Evolutionary conservation across 2,888 invertebrate genomes (phyloP).

Genomic region (Diachrysia chrysitis): DNA sequence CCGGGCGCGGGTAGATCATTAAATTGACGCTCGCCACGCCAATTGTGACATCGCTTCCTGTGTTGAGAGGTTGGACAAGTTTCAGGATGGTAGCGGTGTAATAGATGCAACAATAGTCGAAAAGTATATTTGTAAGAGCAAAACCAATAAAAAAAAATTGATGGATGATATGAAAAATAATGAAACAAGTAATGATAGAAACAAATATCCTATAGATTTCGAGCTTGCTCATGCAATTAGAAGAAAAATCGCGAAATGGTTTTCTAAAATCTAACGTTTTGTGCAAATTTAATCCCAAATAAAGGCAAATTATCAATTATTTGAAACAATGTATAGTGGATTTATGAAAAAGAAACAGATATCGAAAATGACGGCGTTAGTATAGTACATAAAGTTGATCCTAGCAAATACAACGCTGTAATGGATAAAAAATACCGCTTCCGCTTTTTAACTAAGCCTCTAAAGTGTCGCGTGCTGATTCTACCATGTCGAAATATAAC

Average conservation of each 20-base stretch:
- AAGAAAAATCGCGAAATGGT: too few relatives aligned
- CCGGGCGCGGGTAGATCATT: slow-evolving; percentile 81
- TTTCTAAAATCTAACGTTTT: too few relatives aligned
- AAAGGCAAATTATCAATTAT: too few relatives aligned
- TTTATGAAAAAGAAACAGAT: too few relatives aligned
- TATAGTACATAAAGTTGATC: neutral
- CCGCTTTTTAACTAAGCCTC: slow-evolving; percentile 38
- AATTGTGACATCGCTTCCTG: slow-evolving; percentile 87
- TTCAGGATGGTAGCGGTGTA: slow-evolving; percentile 49
- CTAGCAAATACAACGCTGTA: neutral
- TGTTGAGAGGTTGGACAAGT: slow-evolving; percentile 65
- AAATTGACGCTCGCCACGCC: slow-evolving; percentile 85
- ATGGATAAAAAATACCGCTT: slow-evolving; percentile 35
- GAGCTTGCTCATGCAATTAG: too few relatives aligned
- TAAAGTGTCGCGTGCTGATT: slow-evolving; percentile 74
- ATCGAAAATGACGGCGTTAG: too few relatives aligned
- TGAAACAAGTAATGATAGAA: too few relatives aligned
- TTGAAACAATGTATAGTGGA: too few relatives aligned
- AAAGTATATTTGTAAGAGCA: too few relatives aligned
- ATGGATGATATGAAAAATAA: neutral
- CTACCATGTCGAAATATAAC: slow-evolving; percentile 73
- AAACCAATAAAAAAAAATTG: too few relatives aligned
- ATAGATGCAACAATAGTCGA: neutral
- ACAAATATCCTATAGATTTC: too few relatives aligned
- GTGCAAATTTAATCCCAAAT: too few relatives aligned